Evolutionary conservation across 2,888 invertebrate genomes (phyloP).

Genomic region (Tipula unca): DNA sequence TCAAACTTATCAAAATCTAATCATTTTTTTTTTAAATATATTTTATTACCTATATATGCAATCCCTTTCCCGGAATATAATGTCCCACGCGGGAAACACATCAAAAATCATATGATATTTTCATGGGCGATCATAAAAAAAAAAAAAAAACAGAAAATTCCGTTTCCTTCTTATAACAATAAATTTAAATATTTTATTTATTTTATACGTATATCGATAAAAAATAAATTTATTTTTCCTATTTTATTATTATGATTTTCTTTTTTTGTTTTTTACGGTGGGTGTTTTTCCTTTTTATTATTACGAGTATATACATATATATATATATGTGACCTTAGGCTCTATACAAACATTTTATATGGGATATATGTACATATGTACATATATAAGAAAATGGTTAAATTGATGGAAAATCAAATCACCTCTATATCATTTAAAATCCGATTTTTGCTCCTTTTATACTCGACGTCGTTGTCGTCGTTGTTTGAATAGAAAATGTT

Average conservation of each 20-base stretch:
- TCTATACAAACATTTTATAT: neutral
- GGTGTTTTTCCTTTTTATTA: slow-evolving; percentile 1
- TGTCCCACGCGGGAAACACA: neutral
- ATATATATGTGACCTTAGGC: neutral
- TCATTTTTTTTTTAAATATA: neutral
- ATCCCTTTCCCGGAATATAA: neutral
- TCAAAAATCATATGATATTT: slow-evolving; percentile 14
- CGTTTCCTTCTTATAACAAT: neutral
- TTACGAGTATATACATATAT: neutral
- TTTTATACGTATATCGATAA: neutral
- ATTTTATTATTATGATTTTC: neutral
- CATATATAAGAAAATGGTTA: neutral
- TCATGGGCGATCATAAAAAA: neutral
- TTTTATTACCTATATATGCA: neutral
- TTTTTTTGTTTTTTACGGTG: neutral
- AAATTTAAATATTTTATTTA: slow-evolving; percentile 14
- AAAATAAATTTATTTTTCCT: slow-evolving; percentile 8
- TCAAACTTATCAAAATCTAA: neutral
- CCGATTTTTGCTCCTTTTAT: neutral
- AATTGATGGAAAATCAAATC: slow-evolving; percentile 14
- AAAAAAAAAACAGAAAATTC: neutral
- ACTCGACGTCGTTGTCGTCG: neutral
- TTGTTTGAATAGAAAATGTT: neutral
- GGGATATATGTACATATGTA: neutral
- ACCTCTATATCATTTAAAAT: neutral